Conservation (phyloP, 37 sponge, comb jelly and placozoan genomes). For the Beroe forskalii region DNA sequence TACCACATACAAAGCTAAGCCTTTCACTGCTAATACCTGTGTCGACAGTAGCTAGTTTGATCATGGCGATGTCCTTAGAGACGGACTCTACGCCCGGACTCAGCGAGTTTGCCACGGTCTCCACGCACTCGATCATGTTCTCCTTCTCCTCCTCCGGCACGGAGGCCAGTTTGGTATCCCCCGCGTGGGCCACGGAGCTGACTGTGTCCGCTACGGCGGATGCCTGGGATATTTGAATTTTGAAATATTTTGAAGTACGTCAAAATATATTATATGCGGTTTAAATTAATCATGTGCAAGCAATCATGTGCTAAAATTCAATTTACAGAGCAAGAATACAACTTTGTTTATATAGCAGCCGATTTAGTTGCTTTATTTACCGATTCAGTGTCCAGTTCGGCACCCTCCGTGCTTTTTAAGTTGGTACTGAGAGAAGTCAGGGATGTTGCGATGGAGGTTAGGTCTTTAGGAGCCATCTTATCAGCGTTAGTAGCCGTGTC, state of each 20-base stretch:
- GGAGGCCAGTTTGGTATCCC: not conserved
- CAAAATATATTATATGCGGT: not conserved
- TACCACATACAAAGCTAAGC: too few species aligned
- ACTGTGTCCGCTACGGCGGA: not conserved
- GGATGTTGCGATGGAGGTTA: not conserved
- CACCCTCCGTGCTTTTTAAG: not conserved
- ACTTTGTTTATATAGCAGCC: too few species aligned
- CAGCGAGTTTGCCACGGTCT: not conserved
- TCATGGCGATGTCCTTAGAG: not conserved
- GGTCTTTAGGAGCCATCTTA: slow-evolving; percentile 27
- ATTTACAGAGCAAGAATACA: too few species aligned
- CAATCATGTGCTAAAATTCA: too few species aligned
- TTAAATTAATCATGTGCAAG: too few species aligned
- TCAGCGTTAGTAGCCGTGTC: not conserved
- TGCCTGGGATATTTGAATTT: not conserved
- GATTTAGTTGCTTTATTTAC: too few species aligned
- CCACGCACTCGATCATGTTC: not conserved
- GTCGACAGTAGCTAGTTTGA: not conserved
- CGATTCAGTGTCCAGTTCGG: not conserved
- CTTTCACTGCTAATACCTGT: too few species aligned
- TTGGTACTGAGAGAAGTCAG: not conserved
- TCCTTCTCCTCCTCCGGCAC: slow-evolving; percentile 1
- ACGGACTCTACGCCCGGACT: not conserved
- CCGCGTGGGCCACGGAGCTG: slow-evolving; percentile 3
- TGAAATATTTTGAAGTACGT: not conserved